These are phyloP conservation scores for Noctua janthe DNA, from an alignment of 2,888 invertebrate species.

Conservation along the genomic window DNA sequence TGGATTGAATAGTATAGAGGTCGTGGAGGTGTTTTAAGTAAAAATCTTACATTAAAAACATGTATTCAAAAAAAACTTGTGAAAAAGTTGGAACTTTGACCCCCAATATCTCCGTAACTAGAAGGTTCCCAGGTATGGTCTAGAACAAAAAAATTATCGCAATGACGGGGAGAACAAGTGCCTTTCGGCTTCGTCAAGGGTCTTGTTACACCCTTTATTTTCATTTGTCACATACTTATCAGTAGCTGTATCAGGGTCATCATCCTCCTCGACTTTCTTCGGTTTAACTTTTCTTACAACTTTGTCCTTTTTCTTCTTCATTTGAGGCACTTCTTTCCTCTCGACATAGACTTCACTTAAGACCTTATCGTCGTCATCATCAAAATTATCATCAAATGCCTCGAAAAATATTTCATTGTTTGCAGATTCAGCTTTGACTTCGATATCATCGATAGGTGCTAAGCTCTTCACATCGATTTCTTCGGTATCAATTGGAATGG, in stretches of 20 bases:
- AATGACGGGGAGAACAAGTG: no score
- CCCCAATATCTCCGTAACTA: no score
- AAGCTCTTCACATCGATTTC: constrained; percentile 37
- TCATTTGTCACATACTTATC: constrained; percentile 74
- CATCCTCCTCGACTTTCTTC: constrained; percentile 66
- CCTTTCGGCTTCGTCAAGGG: no score
- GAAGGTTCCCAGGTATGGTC: no score
- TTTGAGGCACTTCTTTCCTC: constrained; percentile 64
- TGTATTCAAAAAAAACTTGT: no score
- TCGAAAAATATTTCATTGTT: constrained; percentile 78
- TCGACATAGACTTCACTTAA: constrained; percentile 77
- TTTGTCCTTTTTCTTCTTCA: constrained; percentile 56
- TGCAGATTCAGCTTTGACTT: constrained; percentile 74
- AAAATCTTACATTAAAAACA: no score
- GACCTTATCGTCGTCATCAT: constrained; percentile 78
- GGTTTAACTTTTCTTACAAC: constrained; percentile 41
- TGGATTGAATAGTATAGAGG: no score
- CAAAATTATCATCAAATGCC: constrained; percentile 76
- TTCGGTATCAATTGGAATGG: accelerated
- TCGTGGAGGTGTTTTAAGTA: no score
- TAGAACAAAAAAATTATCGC: no score
- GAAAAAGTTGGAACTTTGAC: no score
- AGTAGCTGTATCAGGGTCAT: constrained; percentile 72
- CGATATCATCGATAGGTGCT: constrained; percentile 65
- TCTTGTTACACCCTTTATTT: no score